Conservation (phyloP, 2,888 invertebrate genomes). For the Deroplatys truncata region DNA sequence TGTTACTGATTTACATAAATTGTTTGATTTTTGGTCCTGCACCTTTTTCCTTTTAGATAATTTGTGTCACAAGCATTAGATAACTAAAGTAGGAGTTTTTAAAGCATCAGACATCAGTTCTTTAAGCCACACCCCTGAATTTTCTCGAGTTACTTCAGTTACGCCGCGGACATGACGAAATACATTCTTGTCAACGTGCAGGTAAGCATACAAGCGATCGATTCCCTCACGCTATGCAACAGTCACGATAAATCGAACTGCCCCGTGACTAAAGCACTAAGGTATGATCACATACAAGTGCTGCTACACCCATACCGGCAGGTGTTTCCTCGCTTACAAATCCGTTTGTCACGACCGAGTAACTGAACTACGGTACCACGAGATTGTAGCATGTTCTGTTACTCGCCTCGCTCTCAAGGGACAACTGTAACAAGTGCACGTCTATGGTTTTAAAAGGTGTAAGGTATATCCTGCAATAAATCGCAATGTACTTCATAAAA, state of each 20-base stretch:
- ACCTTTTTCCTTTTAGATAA: no score
- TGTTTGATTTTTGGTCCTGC: no score
- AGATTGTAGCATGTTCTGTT: background rate
- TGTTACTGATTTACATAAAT: no score
- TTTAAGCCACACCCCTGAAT: no score
- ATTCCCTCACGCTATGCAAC: background rate
- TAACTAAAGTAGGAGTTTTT: no score
- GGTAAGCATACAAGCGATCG: background rate
- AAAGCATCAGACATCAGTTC: no score
- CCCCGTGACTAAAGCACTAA: background rate
- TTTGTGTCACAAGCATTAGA: no score
- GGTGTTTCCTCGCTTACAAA: background rate
- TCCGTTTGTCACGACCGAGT: background rate
- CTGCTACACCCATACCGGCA: background rate
- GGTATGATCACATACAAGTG: background rate
- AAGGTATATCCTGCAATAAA: no score
- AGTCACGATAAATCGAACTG: background rate
- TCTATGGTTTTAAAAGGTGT: no score
- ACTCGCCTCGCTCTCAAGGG: background rate
- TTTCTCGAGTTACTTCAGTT: no score
- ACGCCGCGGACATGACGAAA: background rate
- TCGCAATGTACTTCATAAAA: no score
- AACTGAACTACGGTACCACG: background rate
- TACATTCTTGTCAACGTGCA: background rate
- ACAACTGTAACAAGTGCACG: no score